Conservation (phyloP, 1,140 invertebrate genomes). For the Drosophila lini region DNA sequence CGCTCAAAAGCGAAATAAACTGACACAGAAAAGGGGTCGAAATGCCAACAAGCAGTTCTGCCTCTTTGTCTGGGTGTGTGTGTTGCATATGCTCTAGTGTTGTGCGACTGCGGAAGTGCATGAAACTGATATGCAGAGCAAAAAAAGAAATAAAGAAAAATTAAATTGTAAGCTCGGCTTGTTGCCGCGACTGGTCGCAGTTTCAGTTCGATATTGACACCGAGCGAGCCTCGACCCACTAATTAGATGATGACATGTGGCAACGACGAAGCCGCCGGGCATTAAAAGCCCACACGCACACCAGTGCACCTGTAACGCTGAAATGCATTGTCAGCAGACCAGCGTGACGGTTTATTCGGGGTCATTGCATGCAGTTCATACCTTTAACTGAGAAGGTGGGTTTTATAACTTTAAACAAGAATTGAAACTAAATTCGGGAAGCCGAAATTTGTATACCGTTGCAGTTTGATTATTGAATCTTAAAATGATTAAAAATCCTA, state of each 20-base stretch:
- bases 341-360: slow-evolving; percentile 40
- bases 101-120: slow-evolving; percentile 52
- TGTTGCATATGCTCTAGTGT: slow-evolving; percentile 14
- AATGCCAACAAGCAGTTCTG: slow-evolving; percentile 29
- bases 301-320: background rate
- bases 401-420: background rate
- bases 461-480: too few relatives aligned
- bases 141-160: slow-evolving; percentile 8
- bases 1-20: slow-evolving; percentile 15
- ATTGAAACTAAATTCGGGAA: too few relatives aligned
- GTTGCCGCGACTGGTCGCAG: slow-evolving; percentile 8
- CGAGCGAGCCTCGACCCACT: slow-evolving; percentile 33
- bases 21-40: slow-evolving; percentile 33
- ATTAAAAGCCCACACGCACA: slow-evolving; percentile 8
- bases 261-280: slow-evolving; percentile 40
- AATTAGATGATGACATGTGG: slow-evolving; percentile 68
- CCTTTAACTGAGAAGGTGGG: background rate
- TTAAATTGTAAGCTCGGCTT: slow-evolving; percentile 2
- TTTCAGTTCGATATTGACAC: slow-evolving; percentile 38
- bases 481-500: too few relatives aligned
- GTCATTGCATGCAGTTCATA: slow-evolving; percentile 18
- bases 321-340: slow-evolving; percentile 36
- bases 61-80: background rate
- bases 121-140: slow-evolving; percentile 52
- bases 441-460: too few relatives aligned